Evolutionary conservation across 1,140 invertebrate species (phyloP).

Genomic region (Neomicropteryx cornuta): DNA sequence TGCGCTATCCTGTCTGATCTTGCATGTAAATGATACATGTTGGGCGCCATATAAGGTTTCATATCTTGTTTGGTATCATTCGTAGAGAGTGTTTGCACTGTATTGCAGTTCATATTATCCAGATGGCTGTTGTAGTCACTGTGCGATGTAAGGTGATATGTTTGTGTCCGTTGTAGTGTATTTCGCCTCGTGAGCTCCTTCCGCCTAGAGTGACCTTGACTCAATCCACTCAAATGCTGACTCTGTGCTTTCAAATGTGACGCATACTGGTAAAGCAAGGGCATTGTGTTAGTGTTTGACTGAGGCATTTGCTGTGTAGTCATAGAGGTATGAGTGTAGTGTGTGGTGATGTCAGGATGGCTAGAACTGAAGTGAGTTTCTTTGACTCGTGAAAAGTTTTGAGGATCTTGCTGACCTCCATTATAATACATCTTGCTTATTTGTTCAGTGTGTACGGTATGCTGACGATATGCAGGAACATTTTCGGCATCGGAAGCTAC

Average conservation of each 20-base stretch:
- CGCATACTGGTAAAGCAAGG: constrained; percentile 36
- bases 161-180: constrained; percentile 34
- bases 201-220: constrained; percentile 25
- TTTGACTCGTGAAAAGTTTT: constrained; percentile 28
- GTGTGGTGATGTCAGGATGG: constrained; percentile 35
- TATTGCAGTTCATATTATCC: too few relatives aligned
- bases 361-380: constrained; percentile 40
- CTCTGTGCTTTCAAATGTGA: constrained; percentile 35
- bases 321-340: constrained; percentile 24
- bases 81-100: too few relatives aligned
- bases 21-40: too few relatives aligned
- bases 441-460: constrained; percentile 34
- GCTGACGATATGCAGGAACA: constrained; percentile 27
- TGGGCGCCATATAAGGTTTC: too few relatives aligned
- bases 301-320: constrained; percentile 16
- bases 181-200: constrained; percentile 26
- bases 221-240: constrained; percentile 29
- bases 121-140: constrained; percentile 37
- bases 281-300: constrained; percentile 23
- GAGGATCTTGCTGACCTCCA: constrained; percentile 21
- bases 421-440: constrained; percentile 34
- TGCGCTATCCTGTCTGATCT: too few relatives aligned
- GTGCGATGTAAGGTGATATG: constrained; percentile 35
- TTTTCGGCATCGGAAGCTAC: constrained; percentile 23
- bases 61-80: too few relatives aligned